A percentile compares a stretch with the other conserved stretches of the same genome.
Conservation (phyloP, 1,140 invertebrate genomes). For the Cyclina sinensis region DNA sequence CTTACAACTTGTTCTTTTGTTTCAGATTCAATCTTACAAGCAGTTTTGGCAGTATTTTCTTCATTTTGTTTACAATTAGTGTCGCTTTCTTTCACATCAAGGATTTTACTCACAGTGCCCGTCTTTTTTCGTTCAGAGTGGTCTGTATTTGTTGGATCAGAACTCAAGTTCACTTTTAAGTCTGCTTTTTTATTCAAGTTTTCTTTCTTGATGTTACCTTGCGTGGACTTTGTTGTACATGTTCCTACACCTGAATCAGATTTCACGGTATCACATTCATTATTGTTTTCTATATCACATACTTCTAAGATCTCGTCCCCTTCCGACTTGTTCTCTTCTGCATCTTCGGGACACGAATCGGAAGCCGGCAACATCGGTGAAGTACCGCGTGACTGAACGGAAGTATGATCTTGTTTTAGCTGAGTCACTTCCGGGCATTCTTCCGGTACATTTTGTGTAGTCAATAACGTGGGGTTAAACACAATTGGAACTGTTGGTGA, state of each 20-base stretch:
- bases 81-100: neutral
- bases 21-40: neutral
- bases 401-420: slow-evolving; percentile 75
- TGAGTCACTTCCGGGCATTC: neutral
- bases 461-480: slow-evolving; percentile 35
- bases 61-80: neutral
- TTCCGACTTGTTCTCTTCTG: slow-evolving; percentile 55
- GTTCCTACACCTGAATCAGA: neutral
- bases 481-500: slow-evolving; percentile 37
- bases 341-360: slow-evolving; percentile 69
- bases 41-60: neutral
- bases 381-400: slow-evolving; percentile 81
- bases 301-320: slow-evolving; percentile 38
- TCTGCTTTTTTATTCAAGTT: neutral
- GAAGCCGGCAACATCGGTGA: slow-evolving; percentile 81
- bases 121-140: neutral
- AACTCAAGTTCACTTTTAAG: neutral
- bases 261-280: neutral
- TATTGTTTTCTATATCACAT: slow-evolving; percentile 37
- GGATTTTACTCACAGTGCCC: neutral
- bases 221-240: neutral
- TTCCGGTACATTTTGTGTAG: slow-evolving; percentile 24
- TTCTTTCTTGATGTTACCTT: neutral
- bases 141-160: neutral
- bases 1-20: neutral